Percentiles rank a stretch among this genome's conserved stretches.
These are phyloP conservation scores for Pyrochroa serraticornis DNA, from an alignment of 2,888 invertebrate genomes.

Conservation along the genomic window DNA sequence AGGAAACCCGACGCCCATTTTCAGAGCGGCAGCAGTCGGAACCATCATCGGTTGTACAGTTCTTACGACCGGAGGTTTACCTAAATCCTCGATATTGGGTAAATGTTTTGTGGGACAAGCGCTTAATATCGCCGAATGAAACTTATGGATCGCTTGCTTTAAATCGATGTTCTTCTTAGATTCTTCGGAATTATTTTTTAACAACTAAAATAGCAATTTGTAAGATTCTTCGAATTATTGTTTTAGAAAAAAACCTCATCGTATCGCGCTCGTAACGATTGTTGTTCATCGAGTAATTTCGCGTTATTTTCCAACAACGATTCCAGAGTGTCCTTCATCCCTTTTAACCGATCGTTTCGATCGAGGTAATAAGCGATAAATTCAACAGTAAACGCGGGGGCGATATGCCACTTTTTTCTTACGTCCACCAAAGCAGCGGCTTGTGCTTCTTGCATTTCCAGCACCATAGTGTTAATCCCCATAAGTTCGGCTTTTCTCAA, in stretches of 20 bases:
- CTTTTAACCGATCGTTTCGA: slow-evolving; percentile 80
- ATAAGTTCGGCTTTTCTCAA: slow-evolving; percentile 86
- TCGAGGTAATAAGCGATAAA: slow-evolving; percentile 94
- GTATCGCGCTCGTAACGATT: slow-evolving; percentile 74
- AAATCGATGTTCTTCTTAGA: slow-evolving; percentile 65
- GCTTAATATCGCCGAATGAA: slow-evolving; percentile 67
- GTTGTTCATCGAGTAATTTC: slow-evolving; percentile 79
- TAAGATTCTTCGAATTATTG: not conserved
- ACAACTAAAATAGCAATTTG: slow-evolving; percentile 48
- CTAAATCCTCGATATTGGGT: slow-evolving; percentile 65
- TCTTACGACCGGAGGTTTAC: slow-evolving; percentile 49
- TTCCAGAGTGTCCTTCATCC: slow-evolving; percentile 78
- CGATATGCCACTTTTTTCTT: slow-evolving; percentile 91
- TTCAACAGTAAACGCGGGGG: slow-evolving; percentile 92
- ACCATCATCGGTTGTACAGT: slow-evolving; percentile 67
- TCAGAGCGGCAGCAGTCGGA: slow-evolving; percentile 82
- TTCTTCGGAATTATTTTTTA: slow-evolving; percentile 70
- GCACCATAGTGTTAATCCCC: slow-evolving; percentile 83
- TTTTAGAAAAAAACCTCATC: slow-evolving; percentile 65
- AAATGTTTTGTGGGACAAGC: slow-evolving; percentile 66
- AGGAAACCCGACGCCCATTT: slow-evolving; percentile 87
- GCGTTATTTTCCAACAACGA: slow-evolving; percentile 76
- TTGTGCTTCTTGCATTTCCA: slow-evolving; percentile 85
- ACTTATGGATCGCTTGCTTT: slow-evolving; percentile 66
- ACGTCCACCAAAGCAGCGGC: slow-evolving; percentile 82